Percentiles rank a stretch among this genome's conserved stretches.
Evolutionary conservation across 2,797 vertebrate species (phyloP).

Genomic region (Spizella passerina): DNA sequence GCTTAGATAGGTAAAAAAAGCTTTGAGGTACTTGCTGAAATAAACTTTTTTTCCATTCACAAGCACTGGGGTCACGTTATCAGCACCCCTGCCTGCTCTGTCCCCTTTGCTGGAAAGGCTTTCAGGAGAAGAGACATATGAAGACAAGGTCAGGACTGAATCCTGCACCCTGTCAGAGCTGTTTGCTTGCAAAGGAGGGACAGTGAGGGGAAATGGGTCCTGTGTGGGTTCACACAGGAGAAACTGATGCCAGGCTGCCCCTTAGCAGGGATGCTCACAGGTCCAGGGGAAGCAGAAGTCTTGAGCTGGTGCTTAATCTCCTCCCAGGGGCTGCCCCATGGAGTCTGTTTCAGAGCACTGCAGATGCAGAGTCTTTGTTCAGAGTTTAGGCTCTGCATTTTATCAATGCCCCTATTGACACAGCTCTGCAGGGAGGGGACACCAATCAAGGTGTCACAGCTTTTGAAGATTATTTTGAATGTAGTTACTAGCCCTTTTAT

Average conservation of each 20-base stretch:
- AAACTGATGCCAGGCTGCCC: rapidly evolving
- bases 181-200: not conserved
- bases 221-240: not conserved
- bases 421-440: rapidly evolving
- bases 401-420: not conserved
- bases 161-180: not conserved
- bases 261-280: not conserved
- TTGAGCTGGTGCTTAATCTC: not conserved
- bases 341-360: not conserved
- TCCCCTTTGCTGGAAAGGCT: not conserved
- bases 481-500: not conserved
- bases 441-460: not conserved
- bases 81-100: not conserved
- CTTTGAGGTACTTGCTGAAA: not conserved
- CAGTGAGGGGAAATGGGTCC: not conserved
- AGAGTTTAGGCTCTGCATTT: not conserved
- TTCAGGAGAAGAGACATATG: not conserved
- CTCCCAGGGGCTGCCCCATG: not conserved
- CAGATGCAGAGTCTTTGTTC: not conserved
- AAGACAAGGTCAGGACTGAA: not conserved
- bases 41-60: not conserved
- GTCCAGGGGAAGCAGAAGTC: not conserved
- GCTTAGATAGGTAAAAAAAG: not conserved
- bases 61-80: not conserved
- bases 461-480: not conserved